Evolutionary conservation across 2,888 invertebrate species (phyloP), one percentile per base, ranked within the genome.

Genomic region (Odontocerum albicorne): DNA sequence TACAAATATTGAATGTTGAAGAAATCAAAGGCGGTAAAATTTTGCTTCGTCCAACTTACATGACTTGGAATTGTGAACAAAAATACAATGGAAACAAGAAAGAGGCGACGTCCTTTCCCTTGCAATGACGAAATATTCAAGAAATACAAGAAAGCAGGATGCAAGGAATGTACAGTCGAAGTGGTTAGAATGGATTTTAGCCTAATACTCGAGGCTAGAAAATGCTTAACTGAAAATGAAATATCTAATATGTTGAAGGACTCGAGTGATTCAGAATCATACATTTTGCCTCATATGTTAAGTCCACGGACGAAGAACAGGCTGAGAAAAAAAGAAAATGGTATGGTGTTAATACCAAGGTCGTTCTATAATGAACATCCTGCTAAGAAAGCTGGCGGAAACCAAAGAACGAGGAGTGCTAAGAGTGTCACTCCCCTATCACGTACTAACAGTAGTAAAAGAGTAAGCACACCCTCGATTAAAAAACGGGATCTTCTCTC

Each of bases 181-280:
- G 71, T 77, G 53, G 74, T 73, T 61, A 72, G 72, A 60, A 75
- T 77, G 76, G 75, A 77, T 66, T 77, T 77, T 68, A 75, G 21
- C 8, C 40, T 12, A n/a, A 13, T 51, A 8, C 17, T 51, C 7
- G 15, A 16, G 3, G 36, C 21, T 4, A 22, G 22, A 13, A 51
- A 35, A 44, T n/a, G 33, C 3, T 43, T 51, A 15, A 22, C 51
- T 7, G 49, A 55, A 22, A 31, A 21, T 7, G 55, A 55, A 31
- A 43, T 55, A 12, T 45, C 27, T 17, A 44, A 33, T 10, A 49
- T 50, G 15, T 40, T 55, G 12, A 33, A 50, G 33, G 38, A 43
- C 7, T 32, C 38, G 1, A 44, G 36, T 17, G 55, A 45, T 15
- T 21, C 55, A 10, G 42, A 21, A 8, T 4, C 27, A 8, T 17